Evolutionary conservation across 1,140 invertebrate genomes (phyloP).

Genomic region (Psix sp.): DNA sequence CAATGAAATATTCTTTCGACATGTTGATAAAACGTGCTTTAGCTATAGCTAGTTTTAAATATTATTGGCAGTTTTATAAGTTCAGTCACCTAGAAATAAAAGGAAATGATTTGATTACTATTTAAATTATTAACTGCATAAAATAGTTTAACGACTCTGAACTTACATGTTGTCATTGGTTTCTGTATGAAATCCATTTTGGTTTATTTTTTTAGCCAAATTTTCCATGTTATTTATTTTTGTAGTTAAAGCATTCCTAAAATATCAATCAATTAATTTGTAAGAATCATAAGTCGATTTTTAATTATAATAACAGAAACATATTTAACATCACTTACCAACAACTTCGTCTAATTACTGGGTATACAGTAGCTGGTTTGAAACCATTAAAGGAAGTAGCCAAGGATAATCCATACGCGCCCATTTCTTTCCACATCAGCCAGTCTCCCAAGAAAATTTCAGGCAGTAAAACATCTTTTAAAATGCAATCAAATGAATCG

Average conservation of each 20-base stretch:
- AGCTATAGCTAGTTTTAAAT: too few relatives aligned
- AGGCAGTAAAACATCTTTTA: conserved; percentile 75
- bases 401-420: conserved; percentile 80
- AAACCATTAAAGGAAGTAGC: conserved; percentile 80
- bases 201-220: conserved; percentile 10
- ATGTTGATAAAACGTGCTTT: too few relatives aligned
- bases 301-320: not conserved
- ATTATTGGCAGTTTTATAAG: conserved; percentile 11
- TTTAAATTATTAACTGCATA: not conserved
- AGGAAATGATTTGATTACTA: not conserved
- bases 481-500: conserved; percentile 80
- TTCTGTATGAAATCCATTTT: conserved; percentile 44
- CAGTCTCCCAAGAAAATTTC: conserved; percentile 79
- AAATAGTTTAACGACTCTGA: not conserved
- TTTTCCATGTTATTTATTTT: conserved; percentile 38
- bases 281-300: not conserved
- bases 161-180: conserved; percentile 24
- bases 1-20: too few relatives aligned
- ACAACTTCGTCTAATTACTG: conserved; percentile 63
- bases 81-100: conserved; percentile 14
- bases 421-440: conserved; percentile 80
- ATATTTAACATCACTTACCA: conserved; percentile 41
- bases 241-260: conserved; percentile 36
- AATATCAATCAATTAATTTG: conserved; percentile 9
- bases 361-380: conserved; percentile 73